Conservation (phyloP, 2,113 vertebrate genomes). For the Silurus meridionalis region DNA sequence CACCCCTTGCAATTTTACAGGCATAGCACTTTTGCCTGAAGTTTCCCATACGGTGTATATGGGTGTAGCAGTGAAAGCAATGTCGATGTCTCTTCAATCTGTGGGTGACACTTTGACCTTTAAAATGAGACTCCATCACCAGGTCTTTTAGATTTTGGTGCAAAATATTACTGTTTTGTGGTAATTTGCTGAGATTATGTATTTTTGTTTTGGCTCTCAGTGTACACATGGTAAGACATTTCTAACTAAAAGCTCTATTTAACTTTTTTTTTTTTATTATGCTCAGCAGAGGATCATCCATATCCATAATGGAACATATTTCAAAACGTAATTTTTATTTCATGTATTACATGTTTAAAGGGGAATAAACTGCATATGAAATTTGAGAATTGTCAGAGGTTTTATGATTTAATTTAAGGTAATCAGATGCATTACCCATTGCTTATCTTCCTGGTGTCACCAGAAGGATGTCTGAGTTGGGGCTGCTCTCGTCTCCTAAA, state of each 20-base stretch:
- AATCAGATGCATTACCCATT: slow-evolving; percentile 2
- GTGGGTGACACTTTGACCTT: slow-evolving; percentile 1
- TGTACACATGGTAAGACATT: neutral
- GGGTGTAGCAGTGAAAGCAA: slow-evolving; percentile 5
- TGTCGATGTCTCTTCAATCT: neutral
- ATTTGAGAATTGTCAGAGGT: neutral
- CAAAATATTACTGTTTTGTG: neutral
- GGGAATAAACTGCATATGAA: neutral
- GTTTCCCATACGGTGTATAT: neutral
- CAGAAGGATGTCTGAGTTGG: neutral
- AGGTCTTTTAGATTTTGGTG: neutral
- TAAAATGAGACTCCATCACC: neutral
- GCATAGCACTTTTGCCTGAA: slow-evolving; percentile 46
- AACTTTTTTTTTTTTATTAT: neutral
- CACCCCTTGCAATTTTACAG: neutral
- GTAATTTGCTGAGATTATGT: neutral
- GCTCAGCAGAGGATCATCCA: neutral
- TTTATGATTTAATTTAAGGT: neutral
- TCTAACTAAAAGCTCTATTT: neutral
- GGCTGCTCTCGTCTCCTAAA: slow-evolving; percentile 32
- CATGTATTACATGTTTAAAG: neutral
- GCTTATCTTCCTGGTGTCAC: slow-evolving; percentile 13
- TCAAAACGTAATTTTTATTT: neutral
- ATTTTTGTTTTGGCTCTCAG: neutral
- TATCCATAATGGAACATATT: neutral